Conservation (phyloP, 2,113 vertebrate species). For the Riparia riparia region DNA sequence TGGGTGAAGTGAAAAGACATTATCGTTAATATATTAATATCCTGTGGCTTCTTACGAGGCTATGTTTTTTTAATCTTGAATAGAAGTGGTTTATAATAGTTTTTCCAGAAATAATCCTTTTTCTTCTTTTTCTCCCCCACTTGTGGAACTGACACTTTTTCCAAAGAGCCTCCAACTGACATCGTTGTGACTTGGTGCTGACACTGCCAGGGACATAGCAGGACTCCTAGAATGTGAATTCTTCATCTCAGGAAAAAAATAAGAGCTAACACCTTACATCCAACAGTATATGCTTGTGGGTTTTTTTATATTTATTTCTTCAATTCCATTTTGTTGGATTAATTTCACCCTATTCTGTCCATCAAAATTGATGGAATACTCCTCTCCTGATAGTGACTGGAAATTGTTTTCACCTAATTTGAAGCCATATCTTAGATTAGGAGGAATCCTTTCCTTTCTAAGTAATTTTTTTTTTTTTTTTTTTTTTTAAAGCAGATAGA, state of each 20-base stretch:
- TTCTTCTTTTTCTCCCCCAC: not conserved
- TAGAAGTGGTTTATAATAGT: not conserved
- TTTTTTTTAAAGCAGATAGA: not conserved
- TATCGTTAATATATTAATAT: slow-evolving; percentile 40
- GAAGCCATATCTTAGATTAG: not conserved
- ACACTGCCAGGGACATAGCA: not conserved
- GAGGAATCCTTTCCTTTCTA: not conserved
- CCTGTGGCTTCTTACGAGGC: not conserved
- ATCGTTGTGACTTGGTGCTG: not conserved
- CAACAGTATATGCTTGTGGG: not conserved
- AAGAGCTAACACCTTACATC: not conserved
- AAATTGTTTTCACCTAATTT: not conserved
- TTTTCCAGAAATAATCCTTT: not conserved
- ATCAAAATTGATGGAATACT: not conserved
- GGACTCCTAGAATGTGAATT: not conserved
- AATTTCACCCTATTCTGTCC: not conserved
- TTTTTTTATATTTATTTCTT: not conserved
- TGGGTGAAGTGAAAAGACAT: not conserved
- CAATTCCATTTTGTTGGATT: not conserved
- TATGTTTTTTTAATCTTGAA: not conserved
- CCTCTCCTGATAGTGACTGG: not conserved
- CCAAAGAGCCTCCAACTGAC: not conserved
- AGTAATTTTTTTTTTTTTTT: not conserved
- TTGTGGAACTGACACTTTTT: not conserved
- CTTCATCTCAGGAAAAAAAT: not conserved